phyloP scores from a whole-genome alignment of 2,113 vertebrate genomes.

The Marmota flaviventris region DNA sequence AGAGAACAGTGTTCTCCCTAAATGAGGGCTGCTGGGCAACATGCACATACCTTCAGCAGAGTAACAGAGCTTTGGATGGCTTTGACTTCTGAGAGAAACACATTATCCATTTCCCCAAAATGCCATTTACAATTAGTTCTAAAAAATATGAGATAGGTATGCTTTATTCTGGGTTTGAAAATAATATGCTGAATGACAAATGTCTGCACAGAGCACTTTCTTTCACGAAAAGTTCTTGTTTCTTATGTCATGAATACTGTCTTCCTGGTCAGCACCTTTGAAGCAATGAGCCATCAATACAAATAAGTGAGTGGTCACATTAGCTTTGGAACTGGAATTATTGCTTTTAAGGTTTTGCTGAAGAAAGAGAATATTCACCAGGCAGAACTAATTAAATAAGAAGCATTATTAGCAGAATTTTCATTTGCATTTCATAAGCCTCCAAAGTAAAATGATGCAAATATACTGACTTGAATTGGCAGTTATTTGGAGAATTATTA shows the following conservation, averaged over 20 bases:
- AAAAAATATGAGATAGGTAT: slow-evolving; percentile 74
- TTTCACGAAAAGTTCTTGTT: slow-evolving; percentile 30
- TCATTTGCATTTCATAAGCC: slow-evolving; percentile 78
- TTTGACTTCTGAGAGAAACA: slow-evolving; percentile 33
- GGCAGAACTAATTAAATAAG: slow-evolving; percentile 80
- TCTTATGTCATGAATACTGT: neutral
- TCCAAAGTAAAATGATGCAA: slow-evolving; percentile 72
- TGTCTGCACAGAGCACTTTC: neutral
- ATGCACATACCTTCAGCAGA: rapidly evolving
- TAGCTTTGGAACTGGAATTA: neutral
- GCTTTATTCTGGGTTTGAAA: slow-evolving; percentile 46
- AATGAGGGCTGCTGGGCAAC: neutral
- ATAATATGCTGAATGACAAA: slow-evolving; percentile 68
- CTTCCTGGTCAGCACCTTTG: slow-evolving; percentile 62
- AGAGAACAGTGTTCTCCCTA: neutral
- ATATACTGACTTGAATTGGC: slow-evolving; percentile 69
- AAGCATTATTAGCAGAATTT: slow-evolving; percentile 27
- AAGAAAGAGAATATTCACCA: slow-evolving; percentile 55
- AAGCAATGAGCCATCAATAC: neutral
- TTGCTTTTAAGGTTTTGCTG: neutral
- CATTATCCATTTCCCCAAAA: slow-evolving; percentile 49
- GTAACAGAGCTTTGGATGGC: neutral
- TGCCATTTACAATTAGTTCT: slow-evolving; percentile 67
- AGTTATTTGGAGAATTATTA: slow-evolving; percentile 78
- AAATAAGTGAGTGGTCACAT: slow-evolving; percentile 34